Evolutionary conservation across 2,113 vertebrate genomes (phyloP).

Genomic region (Chaetura pelagica): DNA sequence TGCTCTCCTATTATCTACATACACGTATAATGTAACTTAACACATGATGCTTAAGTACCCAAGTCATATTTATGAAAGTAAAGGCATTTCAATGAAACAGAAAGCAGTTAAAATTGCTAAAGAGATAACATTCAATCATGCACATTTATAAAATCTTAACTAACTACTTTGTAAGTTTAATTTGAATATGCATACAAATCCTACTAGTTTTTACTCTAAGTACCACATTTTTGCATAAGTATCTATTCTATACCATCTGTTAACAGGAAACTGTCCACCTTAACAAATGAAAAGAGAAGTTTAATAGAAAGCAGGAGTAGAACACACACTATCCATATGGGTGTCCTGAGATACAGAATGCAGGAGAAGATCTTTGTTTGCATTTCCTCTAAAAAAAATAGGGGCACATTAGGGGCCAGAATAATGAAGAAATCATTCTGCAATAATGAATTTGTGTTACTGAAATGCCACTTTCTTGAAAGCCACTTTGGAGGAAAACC

Average conservation of each 20-base stretch:
- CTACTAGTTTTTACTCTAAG: not conserved
- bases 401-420: accelerated
- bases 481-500: not conserved
- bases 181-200: not conserved
- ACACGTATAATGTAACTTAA: not conserved
- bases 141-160: not conserved
- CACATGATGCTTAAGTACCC: not conserved
- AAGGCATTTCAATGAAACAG: not conserved
- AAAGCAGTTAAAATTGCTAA: not conserved
- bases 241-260: not conserved
- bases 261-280: not conserved
- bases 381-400: not conserved
- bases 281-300: not conserved
- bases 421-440: not conserved
- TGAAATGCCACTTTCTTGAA: not conserved
- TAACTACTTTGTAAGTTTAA: not conserved
- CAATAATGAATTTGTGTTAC: not conserved
- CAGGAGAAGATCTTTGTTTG: not conserved
- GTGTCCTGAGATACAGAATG: not conserved
- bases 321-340: not conserved
- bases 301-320: not conserved
- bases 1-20: not conserved
- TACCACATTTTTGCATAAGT: not conserved
- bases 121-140: not conserved
- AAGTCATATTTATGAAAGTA: not conserved